Base-by-base conservation (phyloP, 2,797 vertebrate species). In the Argyrosomus regius region DNA sequence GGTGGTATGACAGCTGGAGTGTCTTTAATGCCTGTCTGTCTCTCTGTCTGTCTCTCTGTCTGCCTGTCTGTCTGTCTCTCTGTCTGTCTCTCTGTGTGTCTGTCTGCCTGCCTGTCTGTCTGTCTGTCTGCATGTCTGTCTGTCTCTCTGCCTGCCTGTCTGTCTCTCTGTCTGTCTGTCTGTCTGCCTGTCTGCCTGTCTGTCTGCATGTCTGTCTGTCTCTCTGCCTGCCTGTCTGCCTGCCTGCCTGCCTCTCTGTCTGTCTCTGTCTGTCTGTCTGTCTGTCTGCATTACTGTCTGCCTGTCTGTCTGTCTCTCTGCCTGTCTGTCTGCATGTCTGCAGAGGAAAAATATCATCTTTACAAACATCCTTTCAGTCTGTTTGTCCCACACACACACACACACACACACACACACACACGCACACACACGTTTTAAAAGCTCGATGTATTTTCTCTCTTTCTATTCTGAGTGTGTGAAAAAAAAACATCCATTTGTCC, bases 401-500 rank as follows among this genome's bases (percentile, higher is more conserved):
- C 61, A 56, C 49, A 67, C 28, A 22, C 24, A 62, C 59, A 57
- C 43, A 57, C 7, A 35, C 4, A 73, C 2, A 72, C 12, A 77
- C 48, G 74, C 62, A 80, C 75, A 56, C 56, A 22, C 68, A 18
- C 6, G 3, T 68, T 84, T 80, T 79, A 81, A 89, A 81, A 82
- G 77, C 75, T 70, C 4, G 6, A 65, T 49, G 74, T 83, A 86
- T 86, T 91, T 92, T 88, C 80, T 87, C 64, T 84, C 74, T 87
- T 88, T 93, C 88, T 89, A 90, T 93, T 91, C 82, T 20, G 70
- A 90, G 86, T 85, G 86, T 85, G 56, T 76, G 81, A 83, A 84
- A 82, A 84, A 84, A 88, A 88, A 87, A 77, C 67, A 90, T 91
- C 89, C 90, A 91, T 91, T 91, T 92, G 89, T 91, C 77, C 26